Percentiles rank a stretch among this genome's conserved stretches.
Evolutionary conservation across 2,888 invertebrate genomes (phyloP).

Genomic region (Prosapia bicincta): DNA sequence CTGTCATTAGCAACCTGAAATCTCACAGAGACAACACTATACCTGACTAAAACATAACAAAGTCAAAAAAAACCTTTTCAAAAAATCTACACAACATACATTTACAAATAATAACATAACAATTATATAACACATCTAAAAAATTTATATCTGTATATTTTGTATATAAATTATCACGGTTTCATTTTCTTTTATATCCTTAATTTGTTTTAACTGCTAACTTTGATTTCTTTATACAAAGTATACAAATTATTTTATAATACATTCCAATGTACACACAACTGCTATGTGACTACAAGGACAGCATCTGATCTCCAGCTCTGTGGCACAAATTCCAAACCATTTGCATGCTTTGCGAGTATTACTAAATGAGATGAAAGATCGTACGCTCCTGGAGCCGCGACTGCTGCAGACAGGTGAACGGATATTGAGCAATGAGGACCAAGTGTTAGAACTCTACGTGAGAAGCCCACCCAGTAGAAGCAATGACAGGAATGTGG

Average conservation of each 20-base stretch:
- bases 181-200: too few relatives aligned
- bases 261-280: neutral
- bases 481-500: slow-evolving; percentile 47
- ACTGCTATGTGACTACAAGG: slow-evolving; percentile 24
- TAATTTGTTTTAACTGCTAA: neutral
- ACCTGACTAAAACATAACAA: neutral
- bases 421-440: slow-evolving; percentile 54
- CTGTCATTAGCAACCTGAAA: neutral
- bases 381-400: slow-evolving; percentile 64
- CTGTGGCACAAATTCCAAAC: slow-evolving; percentile 17
- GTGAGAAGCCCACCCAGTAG: slow-evolving; percentile 48
- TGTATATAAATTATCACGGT: neutral
- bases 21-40: neutral
- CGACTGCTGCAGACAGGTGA: slow-evolving; percentile 57
- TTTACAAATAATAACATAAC: neutral
- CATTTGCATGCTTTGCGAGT: slow-evolving; percentile 3
- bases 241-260: slow-evolving; percentile 1
- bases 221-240: neutral
- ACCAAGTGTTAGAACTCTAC: slow-evolving; percentile 49
- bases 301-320: slow-evolving; percentile 26
- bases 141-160: neutral
- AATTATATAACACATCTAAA: neutral
- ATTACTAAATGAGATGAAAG: slow-evolving; percentile 60
- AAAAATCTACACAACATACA: neutral
- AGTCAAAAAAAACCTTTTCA: neutral